These are phyloP conservation scores for Hydrotaea cyrtoneurina DNA, from an alignment of 2,888 invertebrate species.

Conservation along the genomic window DNA sequence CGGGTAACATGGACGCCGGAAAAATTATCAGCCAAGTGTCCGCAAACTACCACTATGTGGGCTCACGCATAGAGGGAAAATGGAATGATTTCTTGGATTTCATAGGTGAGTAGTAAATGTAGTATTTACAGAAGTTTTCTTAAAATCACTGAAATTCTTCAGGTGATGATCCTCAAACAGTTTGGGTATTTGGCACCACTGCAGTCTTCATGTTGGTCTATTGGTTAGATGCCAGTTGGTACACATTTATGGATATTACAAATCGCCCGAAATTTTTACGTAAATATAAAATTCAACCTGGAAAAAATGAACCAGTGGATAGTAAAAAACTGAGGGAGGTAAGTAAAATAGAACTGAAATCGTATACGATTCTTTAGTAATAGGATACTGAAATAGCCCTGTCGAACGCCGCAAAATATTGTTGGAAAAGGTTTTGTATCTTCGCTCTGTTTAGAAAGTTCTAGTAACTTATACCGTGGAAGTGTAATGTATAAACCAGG, in stretches of 20 bases:
- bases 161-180: conserved; percentile 83
- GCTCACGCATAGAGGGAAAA: conserved; percentile 88
- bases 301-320: conserved; percentile 88
- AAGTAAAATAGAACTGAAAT: too few species aligned
- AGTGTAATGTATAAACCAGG: too few species aligned
- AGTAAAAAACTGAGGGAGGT: conserved; percentile 82
- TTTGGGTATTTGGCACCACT: conserved; percentile 84
- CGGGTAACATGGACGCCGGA: conserved; percentile 39
- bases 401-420: too few species aligned
- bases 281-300: conserved; percentile 90
- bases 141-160: background rate
- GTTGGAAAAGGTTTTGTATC: too few species aligned
- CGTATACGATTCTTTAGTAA: too few species aligned
- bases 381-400: too few species aligned
- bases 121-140: background rate
- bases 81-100: conserved; percentile 86
- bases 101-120: conserved; percentile 78
- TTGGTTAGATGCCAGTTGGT: conserved; percentile 87
- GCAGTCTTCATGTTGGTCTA: conserved; percentile 84
- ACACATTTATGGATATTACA: conserved; percentile 87
- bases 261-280: conserved; percentile 86
- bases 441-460: too few species aligned
- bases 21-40: conserved; percentile 71
- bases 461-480: too few species aligned
- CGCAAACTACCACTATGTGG: conserved; percentile 86